Percentiles rank a stretch among this genome's conserved stretches.
phyloP scores from a whole-genome alignment of 2,113 vertebrate genomes.

The Chaenogobius annularis region DNA sequence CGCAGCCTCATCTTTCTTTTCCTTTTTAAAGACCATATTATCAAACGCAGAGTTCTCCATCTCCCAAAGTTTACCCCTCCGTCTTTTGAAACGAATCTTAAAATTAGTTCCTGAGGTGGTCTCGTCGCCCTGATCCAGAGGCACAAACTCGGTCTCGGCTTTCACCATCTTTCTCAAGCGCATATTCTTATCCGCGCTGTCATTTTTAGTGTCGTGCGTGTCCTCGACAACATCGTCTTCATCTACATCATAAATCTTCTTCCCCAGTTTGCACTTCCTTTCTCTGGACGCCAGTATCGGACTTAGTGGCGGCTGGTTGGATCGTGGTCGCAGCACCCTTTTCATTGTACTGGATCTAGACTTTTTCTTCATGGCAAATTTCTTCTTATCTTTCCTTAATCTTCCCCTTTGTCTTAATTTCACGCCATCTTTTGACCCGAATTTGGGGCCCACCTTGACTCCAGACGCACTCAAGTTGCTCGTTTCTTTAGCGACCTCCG shows the following conservation, averaged over 20 bases:
- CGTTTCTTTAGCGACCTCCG: slow-evolving; percentile 28
- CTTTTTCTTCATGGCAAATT: slow-evolving; percentile 20
- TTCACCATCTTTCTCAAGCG: neutral
- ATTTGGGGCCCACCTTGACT: neutral
- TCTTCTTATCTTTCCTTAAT: slow-evolving; percentile 31
- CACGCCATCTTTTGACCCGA: slow-evolving; percentile 16
- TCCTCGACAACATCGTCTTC: neutral
- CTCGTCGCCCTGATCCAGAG: slow-evolving; percentile 26
- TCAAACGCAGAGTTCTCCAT: slow-evolving; percentile 57
- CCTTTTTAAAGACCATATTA: slow-evolving; percentile 36
- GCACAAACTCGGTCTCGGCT: slow-evolving; percentile 1
- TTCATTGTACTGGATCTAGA: slow-evolving; percentile 20
- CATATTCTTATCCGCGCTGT: neutral
- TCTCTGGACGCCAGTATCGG: slow-evolving; percentile 22
- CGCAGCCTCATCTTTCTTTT: slow-evolving; percentile 29
- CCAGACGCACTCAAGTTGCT: slow-evolving; percentile 9
- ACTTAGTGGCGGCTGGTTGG: slow-evolving; percentile 18
- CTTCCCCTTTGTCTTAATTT: slow-evolving; percentile 23
- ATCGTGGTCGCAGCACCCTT: slow-evolving; percentile 52
- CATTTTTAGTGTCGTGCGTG: neutral
- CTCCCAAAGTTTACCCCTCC: slow-evolving; percentile 75
- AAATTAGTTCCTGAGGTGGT: slow-evolving; percentile 61
- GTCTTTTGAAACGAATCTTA: slow-evolving; percentile 75
- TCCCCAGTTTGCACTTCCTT: slow-evolving; percentile 29
- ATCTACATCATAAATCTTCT: neutral